Evolutionary conservation across 2,797 vertebrate genomes (phyloP).

Genomic region (Onychomys leucogaster): DNA sequence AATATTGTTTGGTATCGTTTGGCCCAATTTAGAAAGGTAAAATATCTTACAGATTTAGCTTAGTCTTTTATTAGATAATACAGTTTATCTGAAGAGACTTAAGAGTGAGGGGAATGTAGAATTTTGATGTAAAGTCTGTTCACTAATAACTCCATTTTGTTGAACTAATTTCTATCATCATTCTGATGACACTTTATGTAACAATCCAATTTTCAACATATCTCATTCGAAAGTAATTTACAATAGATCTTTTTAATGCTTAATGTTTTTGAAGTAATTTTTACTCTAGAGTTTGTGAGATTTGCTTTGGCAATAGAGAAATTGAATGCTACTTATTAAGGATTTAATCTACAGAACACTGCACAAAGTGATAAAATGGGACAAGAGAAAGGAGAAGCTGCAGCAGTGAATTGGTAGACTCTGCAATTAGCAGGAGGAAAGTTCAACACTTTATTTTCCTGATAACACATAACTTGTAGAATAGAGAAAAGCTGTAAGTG

Average conservation of each 20-base stretch:
- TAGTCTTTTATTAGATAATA: neutral
- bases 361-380: neutral
- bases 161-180: constrained; percentile 9
- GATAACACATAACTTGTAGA: neutral
- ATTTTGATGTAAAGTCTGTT: neutral
- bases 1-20: neutral
- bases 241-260: neutral
- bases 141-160: neutral
- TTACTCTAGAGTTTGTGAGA: neutral
- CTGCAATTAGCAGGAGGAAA: neutral
- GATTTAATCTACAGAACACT: fast-evolving
- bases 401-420: neutral
- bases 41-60: neutral
- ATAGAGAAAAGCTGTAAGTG: fast-evolving
- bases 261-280: neutral
- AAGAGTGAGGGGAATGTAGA: neutral
- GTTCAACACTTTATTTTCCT: neutral
- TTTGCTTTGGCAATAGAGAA: constrained; percentile 13
- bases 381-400: neutral
- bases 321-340: neutral
- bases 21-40: neutral
- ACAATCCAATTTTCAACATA: neutral
- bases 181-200: neutral
- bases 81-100: neutral
- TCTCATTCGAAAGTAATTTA: neutral